Evolutionary conservation across 2,113 vertebrate species (phyloP).

Genomic region (Myiagra hebetior): DNA sequence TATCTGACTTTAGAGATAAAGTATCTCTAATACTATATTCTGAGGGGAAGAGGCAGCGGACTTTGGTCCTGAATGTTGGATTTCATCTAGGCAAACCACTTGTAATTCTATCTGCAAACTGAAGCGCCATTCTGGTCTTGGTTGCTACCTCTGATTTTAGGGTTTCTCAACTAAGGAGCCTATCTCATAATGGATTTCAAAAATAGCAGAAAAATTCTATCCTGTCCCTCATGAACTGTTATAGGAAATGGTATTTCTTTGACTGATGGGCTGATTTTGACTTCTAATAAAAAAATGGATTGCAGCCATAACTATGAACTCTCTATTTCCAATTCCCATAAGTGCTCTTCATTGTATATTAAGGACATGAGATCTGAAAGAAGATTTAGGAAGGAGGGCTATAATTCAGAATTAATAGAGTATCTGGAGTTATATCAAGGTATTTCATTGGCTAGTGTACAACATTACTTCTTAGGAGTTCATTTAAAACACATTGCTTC

Average conservation of each 20-base stretch:
- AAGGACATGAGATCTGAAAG: background rate
- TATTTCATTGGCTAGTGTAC: background rate
- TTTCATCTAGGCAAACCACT: background rate
- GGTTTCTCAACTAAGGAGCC: background rate
- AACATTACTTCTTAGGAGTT: background rate
- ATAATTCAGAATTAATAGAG: conserved; percentile 36
- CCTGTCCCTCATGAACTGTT: background rate
- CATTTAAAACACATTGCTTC: conserved; percentile 14
- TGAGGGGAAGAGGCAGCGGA: background rate
- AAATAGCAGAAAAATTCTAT: background rate
- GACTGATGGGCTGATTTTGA: conserved; percentile 17
- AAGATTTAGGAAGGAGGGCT: background rate
- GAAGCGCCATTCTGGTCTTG: background rate
- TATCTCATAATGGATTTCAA: background rate
- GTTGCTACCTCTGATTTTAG: background rate
- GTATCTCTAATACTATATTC: background rate
- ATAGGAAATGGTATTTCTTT: background rate
- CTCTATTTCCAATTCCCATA: background rate
- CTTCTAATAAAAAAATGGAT: background rate
- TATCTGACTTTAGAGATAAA: background rate
- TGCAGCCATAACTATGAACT: background rate
- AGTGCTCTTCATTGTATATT: conserved; percentile 12
- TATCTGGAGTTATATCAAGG: background rate
- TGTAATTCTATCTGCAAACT: background rate
- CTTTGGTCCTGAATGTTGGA: background rate